Evolutionary conservation across 2,888 invertebrate species (phyloP).

Genomic region (Frankliniella fusca): DNA sequence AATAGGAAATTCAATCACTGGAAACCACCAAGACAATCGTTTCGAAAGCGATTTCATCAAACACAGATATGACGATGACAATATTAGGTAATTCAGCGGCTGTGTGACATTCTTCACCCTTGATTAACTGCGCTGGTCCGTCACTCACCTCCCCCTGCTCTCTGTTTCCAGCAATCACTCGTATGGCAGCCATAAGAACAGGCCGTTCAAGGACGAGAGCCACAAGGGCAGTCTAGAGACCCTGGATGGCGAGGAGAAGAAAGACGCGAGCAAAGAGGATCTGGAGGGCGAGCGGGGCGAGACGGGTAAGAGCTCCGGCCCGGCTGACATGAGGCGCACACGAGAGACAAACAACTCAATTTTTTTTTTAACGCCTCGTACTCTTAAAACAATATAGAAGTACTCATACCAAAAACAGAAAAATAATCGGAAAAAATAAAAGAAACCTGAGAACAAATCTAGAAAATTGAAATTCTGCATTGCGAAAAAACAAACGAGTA

Average conservation of each 20-base stretch:
- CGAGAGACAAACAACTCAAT: too few species aligned
- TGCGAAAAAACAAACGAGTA: too few species aligned
- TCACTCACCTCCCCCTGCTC: too few species aligned
- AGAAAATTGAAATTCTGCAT: too few species aligned
- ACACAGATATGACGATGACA: conserved; percentile 58
- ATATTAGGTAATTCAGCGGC: conserved; percentile 46
- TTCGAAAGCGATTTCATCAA: conserved; percentile 68
- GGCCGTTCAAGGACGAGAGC: conserved; percentile 84
- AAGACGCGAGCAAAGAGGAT: conserved; percentile 87
- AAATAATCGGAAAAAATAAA: too few species aligned
- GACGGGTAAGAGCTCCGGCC: conserved; percentile 65
- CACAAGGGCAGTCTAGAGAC: conserved; percentile 85
- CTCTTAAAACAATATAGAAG: too few species aligned
- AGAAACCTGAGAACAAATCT: too few species aligned
- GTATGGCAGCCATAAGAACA: conserved; percentile 86
- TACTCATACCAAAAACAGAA: too few species aligned
- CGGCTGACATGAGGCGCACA: too few species aligned
- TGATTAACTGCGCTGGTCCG: neutral
- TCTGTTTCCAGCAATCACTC: conserved; percentile 69
- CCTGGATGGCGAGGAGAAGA: conserved; percentile 76
- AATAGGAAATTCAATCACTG: conserved; percentile 70
- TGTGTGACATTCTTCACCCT: too few species aligned
- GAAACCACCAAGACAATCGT: conserved; percentile 70
- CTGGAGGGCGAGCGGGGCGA: conserved; percentile 60
- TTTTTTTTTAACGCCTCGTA: too few species aligned